Evolutionary conservation across 2,888 invertebrate species (phyloP).

Genomic region (Crossocerus cetratus): DNA sequence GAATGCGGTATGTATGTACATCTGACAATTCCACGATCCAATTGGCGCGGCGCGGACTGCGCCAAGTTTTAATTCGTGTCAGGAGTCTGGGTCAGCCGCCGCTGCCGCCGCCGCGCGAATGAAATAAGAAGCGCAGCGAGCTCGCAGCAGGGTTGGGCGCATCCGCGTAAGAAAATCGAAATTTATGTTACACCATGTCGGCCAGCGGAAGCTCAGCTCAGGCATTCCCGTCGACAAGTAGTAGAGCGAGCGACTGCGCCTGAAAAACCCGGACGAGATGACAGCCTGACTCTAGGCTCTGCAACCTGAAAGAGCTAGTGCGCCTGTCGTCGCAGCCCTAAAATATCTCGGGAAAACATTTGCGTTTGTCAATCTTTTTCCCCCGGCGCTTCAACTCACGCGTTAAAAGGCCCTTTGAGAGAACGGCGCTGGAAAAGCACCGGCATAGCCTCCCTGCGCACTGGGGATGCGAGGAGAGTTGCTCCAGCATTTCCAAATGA

Average conservation of each 20-base stretch:
- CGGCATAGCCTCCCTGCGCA: neutral
- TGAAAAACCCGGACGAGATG: too few species aligned
- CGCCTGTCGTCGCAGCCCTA: neutral
- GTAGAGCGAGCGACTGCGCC: neutral
- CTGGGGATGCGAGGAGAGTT: neutral
- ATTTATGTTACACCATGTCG: constrained; percentile 28
- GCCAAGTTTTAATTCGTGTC: neutral
- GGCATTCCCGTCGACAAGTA: neutral
- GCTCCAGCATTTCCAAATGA: neutral
- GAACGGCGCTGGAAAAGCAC: neutral
- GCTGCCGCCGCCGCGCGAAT: neutral
- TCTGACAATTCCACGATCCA: neutral
- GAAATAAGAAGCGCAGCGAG: neutral
- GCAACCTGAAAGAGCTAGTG: neutral
- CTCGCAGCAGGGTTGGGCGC: neutral
- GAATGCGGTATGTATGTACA: too few species aligned
- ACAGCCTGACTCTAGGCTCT: neutral
- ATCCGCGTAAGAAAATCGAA: constrained; percentile 32
- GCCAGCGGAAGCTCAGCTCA: constrained; percentile 6
- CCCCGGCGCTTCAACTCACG: neutral
- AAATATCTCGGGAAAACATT: constrained; percentile 4
- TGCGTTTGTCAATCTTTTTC: constrained; percentile 11
- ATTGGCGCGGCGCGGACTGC: neutral
- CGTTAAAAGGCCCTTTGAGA: neutral
- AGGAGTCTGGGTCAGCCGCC: neutral